Conservation (phyloP, 2,888 invertebrate genomes). For the Eilema sororculum region DNA sequence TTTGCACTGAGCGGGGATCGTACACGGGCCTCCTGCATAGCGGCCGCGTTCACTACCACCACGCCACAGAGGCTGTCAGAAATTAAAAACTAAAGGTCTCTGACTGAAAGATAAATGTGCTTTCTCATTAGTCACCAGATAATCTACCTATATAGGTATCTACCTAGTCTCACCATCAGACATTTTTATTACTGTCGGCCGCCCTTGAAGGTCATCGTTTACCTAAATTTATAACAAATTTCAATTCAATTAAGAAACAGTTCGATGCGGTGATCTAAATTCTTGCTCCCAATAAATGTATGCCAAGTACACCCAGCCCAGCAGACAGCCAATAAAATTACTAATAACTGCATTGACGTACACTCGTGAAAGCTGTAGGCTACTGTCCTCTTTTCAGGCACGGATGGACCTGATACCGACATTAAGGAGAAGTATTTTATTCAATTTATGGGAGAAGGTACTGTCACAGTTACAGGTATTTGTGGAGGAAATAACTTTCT, state of each 20-base stretch:
- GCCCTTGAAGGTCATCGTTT: not conserved
- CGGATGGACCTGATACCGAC: not conserved
- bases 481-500: not conserved
- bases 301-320: conserved; percentile 11
- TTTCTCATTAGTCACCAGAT: too few species aligned
- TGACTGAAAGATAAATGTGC: too few species aligned
- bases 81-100: too few species aligned
- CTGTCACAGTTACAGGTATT: too few species aligned
- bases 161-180: too few species aligned
- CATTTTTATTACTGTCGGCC: not conserved
- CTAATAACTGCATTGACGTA: not conserved
- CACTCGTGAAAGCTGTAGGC: not conserved
- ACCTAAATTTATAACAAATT: not conserved
- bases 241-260: not conserved
- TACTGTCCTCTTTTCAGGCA: not conserved
- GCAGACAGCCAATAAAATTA: conserved; percentile 9
- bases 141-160: too few species aligned
- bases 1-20: too few species aligned
- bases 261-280: conserved; percentile 5
- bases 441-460: not conserved
- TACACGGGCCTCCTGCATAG: too few species aligned
- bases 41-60: too few species aligned
- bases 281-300: conserved; percentile 18
- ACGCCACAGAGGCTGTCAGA: too few species aligned
- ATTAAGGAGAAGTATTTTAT: not conserved